Percentiles rank a stretch among this genome's conserved stretches.
These are phyloP conservation scores for Uropetala carovei DNA, from an alignment of 2,888 invertebrate species.

Conservation along the genomic window DNA sequence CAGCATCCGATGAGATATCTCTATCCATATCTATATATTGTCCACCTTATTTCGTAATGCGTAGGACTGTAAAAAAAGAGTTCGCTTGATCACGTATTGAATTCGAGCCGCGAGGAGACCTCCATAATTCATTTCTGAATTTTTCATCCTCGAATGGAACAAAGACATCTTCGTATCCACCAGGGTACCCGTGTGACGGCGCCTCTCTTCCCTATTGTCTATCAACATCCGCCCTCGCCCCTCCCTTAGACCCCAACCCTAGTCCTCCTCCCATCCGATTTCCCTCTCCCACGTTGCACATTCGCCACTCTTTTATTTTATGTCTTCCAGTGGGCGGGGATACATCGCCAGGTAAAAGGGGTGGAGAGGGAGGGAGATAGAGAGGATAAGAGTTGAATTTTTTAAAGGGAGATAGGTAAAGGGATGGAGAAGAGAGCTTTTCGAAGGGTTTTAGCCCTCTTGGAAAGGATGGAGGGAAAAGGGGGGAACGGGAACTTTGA, in stretches of 20 bases:
- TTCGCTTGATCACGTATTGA: no score
- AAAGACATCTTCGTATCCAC: no score
- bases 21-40: no score
- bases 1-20: no score
- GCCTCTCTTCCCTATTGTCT: no score
- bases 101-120: no score
- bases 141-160: no score
- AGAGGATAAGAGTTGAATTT: slow-evolving; percentile 43
- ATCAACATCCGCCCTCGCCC: no score
- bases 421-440: slow-evolving; percentile 60
- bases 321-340: neutral
- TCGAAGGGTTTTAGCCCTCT: slow-evolving; percentile 51
- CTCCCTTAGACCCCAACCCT: neutral
- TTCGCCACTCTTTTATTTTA: slow-evolving; percentile 6
- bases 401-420: slow-evolving; percentile 57
- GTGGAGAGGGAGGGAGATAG: neutral
- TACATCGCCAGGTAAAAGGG: neutral
- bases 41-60: no score
- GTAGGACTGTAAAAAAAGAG: no score
- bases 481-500: slow-evolving; percentile 51
- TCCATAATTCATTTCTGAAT: no score
- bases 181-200: no score
- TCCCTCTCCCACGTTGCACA: neutral
- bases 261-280: neutral
- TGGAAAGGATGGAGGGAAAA: neutral